A percentile compares a stretch with the other conserved stretches of the same genome.
phyloP scores from a whole-genome alignment of 2,888 invertebrate genomes.

The Stenodema calcarata region DNA sequence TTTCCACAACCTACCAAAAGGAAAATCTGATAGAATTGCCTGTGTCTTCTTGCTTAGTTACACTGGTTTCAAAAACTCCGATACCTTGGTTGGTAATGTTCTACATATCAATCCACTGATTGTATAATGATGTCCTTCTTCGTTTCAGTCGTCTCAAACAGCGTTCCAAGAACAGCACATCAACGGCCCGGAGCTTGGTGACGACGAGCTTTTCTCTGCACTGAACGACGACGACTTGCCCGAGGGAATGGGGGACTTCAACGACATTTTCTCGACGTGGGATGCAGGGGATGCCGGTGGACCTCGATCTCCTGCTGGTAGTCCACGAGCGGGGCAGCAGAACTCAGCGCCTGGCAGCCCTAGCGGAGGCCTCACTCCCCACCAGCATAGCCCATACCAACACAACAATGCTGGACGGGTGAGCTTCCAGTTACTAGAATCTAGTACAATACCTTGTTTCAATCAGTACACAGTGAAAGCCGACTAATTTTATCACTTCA shows the following conservation, averaged over 20 bases:
- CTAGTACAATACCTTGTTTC: too few species aligned
- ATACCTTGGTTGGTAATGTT: too few species aligned
- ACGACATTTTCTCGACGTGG: constrained; percentile 79
- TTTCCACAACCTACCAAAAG: too few species aligned
- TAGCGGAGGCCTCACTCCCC: constrained; percentile 63
- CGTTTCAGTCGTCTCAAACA: constrained; percentile 71
- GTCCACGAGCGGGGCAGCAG: constrained; percentile 57
- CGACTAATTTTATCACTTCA: too few species aligned
- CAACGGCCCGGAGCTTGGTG: constrained; percentile 71
- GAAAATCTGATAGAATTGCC: too few species aligned
- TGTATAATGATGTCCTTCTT: too few species aligned
- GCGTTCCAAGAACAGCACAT: constrained; percentile 74
- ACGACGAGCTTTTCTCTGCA: constrained; percentile 71
- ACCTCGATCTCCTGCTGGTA: constrained; percentile 67
- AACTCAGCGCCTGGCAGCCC: constrained; percentile 66
- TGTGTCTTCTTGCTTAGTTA: too few species aligned
- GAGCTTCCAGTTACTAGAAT: too few species aligned
- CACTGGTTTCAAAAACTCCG: too few species aligned
- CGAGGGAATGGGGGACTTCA: constrained; percentile 76
- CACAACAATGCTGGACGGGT: constrained; percentile 66
- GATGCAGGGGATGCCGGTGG: constrained; percentile 67
- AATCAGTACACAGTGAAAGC: too few species aligned
- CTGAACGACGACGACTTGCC: constrained; percentile 68
- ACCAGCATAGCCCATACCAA: constrained; percentile 65
- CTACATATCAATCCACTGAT: too few species aligned